These are phyloP conservation scores for Limonius californicus DNA, from an alignment of 1,140 invertebrate genomes.

Conservation along the genomic window DNA sequence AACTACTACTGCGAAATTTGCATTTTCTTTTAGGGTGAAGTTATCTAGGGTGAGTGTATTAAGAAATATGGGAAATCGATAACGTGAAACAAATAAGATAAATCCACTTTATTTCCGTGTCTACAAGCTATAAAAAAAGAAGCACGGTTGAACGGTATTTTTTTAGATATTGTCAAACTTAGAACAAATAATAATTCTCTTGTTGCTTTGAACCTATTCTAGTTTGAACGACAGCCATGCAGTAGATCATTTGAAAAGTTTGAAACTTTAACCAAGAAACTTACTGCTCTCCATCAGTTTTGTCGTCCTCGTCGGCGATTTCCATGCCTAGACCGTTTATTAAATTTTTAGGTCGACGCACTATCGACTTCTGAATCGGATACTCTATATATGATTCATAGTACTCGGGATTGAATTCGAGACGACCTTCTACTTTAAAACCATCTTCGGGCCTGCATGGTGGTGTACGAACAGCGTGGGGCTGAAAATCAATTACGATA, in stretches of 20 bases:
- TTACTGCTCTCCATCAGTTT: neutral
- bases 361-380: conserved; percentile 17
- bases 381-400: conserved; percentile 24
- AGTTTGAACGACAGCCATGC: too few species aligned
- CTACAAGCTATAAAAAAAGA: too few species aligned
- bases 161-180: too few species aligned
- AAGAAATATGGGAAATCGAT: conserved; percentile 31
- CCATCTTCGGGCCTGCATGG: conserved; percentile 18
- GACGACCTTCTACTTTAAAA: conserved; percentile 27
- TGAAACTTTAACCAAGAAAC: too few species aligned
- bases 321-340: neutral
- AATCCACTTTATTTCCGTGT: too few species aligned
- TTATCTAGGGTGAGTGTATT: neutral
- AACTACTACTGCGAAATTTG: conserved; percentile 28
- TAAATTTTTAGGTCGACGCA: neutral
- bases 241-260: too few species aligned
- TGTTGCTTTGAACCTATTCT: too few species aligned
- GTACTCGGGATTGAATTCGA: conserved; percentile 27
- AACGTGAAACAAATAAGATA: neutral
- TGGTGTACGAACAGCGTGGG: neutral
- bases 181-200: too few species aligned
- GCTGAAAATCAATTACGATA: too few species aligned
- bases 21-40: conserved; percentile 30
- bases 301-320: neutral
- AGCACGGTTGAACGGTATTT: too few species aligned